A percentile compares a stretch with the other conserved stretches of the same genome.
These are phyloP conservation scores for Manis crassicaudata DNA, from an alignment of 2,797 vertebrate species.

Conservation along the genomic window DNA sequence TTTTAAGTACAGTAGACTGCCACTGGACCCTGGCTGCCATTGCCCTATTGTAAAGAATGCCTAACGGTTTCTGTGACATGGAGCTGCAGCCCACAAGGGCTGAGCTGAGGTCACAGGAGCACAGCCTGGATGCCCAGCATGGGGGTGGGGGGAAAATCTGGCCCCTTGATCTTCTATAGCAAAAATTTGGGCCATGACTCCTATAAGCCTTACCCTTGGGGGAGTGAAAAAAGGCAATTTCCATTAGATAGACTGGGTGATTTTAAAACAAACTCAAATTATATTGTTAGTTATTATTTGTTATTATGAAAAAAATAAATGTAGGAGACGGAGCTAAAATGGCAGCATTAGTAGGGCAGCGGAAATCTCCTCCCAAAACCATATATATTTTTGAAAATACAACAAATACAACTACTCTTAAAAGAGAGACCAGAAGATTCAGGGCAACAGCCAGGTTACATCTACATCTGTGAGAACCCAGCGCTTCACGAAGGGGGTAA, in stretches of 20 bases:
- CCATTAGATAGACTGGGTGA: neutral
- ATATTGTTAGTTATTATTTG: neutral
- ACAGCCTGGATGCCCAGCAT: no score
- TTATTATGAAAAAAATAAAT: neutral
- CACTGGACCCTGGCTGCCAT: neutral
- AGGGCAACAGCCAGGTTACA: no score
- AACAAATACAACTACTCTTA: no score
- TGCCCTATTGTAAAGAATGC: neutral
- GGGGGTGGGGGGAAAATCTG: neutral
- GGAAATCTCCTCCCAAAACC: no score
- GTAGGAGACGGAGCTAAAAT: no score
- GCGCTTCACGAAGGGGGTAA: no score
- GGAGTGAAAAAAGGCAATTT: neutral
- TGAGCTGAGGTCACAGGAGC: neutral
- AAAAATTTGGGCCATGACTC: neutral
- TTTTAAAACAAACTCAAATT: neutral
- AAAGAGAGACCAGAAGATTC: no score
- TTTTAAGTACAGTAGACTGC: no score
- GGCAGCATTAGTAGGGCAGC: no score
- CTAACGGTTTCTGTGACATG: neutral
- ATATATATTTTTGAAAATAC: no score
- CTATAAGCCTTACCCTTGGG: neutral
- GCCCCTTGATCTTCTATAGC: neutral
- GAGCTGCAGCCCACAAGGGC: neutral
- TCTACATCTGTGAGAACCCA: no score